phyloP scores from a whole-genome alignment of 2,797 vertebrate species.

The Chelidonichthys spinosus region DNA sequence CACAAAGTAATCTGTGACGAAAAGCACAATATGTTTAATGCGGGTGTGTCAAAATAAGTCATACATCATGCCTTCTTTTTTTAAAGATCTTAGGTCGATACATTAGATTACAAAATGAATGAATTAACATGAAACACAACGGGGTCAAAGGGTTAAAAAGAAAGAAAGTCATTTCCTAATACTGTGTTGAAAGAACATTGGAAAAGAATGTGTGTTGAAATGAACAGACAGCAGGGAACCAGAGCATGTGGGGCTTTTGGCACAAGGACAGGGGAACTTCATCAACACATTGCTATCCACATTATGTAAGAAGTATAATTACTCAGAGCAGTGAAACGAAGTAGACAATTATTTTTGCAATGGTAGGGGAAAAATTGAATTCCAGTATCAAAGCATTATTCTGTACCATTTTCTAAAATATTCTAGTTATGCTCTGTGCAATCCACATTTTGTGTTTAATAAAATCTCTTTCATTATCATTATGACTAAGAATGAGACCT shows the following conservation, averaged over 20 bases:
- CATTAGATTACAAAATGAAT: background rate
- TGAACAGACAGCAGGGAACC: constrained; percentile 26
- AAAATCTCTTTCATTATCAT: too few species aligned
- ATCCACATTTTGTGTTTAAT: too few species aligned
- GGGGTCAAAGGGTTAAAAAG: background rate
- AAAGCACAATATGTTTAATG: too few species aligned
- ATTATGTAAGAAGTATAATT: background rate
- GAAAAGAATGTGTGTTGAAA: constrained; percentile 42
- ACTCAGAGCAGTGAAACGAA: too few species aligned
- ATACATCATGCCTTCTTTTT: too few species aligned
- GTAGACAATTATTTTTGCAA: background rate
- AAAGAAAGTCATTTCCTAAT: background rate
- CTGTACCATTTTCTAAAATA: background rate
- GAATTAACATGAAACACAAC: background rate
- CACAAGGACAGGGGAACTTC: constrained; percentile 7
- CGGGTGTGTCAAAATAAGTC: too few species aligned
- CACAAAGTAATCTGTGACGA: too few species aligned
- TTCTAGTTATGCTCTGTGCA: too few species aligned
- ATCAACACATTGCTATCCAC: too few species aligned
- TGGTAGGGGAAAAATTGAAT: background rate
- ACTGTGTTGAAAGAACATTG: constrained; percentile 38
- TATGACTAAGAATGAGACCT: background rate
- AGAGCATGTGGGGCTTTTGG: constrained; percentile 30
- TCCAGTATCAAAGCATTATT: background rate
- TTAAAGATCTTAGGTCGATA: too few species aligned